These are phyloP conservation scores for Sycophila sp. DNA, from an alignment of 1,140 invertebrate species.

Conservation along the genomic window DNA sequence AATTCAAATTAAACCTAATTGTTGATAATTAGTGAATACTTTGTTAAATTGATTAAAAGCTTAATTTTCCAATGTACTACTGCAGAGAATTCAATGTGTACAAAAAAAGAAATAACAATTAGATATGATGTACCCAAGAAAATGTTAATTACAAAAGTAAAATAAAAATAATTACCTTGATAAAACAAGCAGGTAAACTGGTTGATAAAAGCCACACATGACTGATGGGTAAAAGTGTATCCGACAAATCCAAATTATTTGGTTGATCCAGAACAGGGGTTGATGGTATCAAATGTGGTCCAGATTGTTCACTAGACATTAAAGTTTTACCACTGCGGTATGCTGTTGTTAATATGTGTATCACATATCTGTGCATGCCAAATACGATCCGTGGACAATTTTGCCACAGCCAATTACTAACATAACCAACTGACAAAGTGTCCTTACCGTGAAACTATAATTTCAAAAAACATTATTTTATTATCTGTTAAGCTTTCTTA, in stretches of 20 bases:
- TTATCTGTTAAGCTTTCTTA: neutral
- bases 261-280: slow-evolving; percentile 79
- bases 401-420: slow-evolving; percentile 81
- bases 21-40: neutral
- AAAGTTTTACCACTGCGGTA: slow-evolving; percentile 73
- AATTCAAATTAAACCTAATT: slow-evolving; percentile 10
- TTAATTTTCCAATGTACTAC: too few relatives aligned
- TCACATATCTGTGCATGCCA: slow-evolving; percentile 80
- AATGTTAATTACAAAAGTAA: neutral
- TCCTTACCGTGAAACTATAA: slow-evolving; percentile 80
- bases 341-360: slow-evolving; percentile 81
- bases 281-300: slow-evolving; percentile 71
- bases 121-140: neutral
- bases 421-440: slow-evolving; percentile 76
- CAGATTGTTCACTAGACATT: slow-evolving; percentile 56
- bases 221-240: slow-evolving; percentile 69
- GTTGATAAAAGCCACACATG: slow-evolving; percentile 83
- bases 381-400: slow-evolving; percentile 80
- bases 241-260: slow-evolving; percentile 59
- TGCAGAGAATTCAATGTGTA: neutral
- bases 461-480: slow-evolving; percentile 30
- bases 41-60: slow-evolving; percentile 15
- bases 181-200: slow-evolving; percentile 77
- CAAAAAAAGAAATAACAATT: neutral
- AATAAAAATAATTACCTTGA: slow-evolving; percentile 54